These are phyloP conservation scores for Pogonocherus hispidulus DNA, from an alignment of 2,888 invertebrate species.

Conservation along the genomic window DNA sequence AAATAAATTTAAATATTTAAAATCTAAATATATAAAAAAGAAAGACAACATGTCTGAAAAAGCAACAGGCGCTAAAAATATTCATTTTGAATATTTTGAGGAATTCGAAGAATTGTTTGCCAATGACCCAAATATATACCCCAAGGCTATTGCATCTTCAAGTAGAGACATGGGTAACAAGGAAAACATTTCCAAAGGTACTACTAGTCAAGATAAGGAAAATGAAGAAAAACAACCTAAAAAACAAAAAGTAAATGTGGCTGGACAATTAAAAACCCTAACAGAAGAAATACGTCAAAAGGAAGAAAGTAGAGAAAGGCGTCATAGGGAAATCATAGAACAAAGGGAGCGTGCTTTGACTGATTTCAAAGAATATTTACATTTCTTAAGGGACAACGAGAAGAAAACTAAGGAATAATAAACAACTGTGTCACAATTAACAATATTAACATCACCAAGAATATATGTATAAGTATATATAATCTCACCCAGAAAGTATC, in stretches of 20 bases:
- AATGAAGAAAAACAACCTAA: background rate
- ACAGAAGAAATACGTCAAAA: background rate
- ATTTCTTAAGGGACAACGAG: background rate
- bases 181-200: background rate
- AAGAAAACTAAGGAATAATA: background rate
- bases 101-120: conserved; percentile 1
- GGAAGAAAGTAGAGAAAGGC: background rate
- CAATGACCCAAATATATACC: background rate
- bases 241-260: background rate
- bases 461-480: no score
- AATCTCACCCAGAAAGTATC: no score
- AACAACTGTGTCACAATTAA: no score
- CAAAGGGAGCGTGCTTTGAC: background rate
- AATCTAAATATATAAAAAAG: background rate
- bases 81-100: conserved; percentile 2
- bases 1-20: conserved; percentile 14
- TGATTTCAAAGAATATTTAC: background rate
- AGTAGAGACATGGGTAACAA: background rate
- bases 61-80: background rate
- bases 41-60: conserved; percentile 3
- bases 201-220: background rate
- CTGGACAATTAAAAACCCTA: background rate
- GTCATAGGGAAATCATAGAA: background rate
- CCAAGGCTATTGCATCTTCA: background rate
- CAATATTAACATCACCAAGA: no score